These are phyloP conservation scores for Pararge aegeria DNA, from an alignment of 1,140 invertebrate species.

Conservation along the genomic window DNA sequence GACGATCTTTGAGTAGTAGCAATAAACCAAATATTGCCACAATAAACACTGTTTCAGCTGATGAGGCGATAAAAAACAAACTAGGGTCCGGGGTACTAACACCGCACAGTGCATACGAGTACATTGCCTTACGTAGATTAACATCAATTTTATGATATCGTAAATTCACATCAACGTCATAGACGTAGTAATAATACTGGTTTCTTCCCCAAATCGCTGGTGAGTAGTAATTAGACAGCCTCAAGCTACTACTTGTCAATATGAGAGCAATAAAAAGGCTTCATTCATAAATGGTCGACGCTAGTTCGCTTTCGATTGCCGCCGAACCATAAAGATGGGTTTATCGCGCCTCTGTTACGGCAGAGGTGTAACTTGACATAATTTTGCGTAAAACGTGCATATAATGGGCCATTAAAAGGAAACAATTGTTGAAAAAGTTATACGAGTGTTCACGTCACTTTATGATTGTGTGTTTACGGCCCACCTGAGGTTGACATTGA, in stretches of 20 bases:
- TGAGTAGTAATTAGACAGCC: slow-evolving; percentile 54
- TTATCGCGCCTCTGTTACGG: slow-evolving; percentile 70
- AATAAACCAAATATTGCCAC: slow-evolving; percentile 77
- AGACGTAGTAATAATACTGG: slow-evolving; percentile 66
- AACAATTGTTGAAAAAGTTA: slow-evolving; percentile 80
- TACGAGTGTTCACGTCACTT: slow-evolving; percentile 72
- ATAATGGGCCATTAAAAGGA: slow-evolving; percentile 77
- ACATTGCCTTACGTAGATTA: slow-evolving; percentile 24
- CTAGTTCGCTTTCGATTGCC: slow-evolving; percentile 71
- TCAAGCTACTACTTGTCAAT: slow-evolving; percentile 48
- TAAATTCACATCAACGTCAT: slow-evolving; percentile 63
- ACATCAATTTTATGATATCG: slow-evolving; percentile 75
- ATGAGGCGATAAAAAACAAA: slow-evolving; percentile 69
- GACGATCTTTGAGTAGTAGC: slow-evolving; percentile 69
- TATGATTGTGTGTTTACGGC: slow-evolving; percentile 75
- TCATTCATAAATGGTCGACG: slow-evolving; percentile 63
- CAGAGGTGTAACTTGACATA: slow-evolving; percentile 76
- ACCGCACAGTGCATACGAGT: slow-evolving; percentile 36
- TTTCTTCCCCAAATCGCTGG: slow-evolving; percentile 69
- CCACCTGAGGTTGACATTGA: slow-evolving; percentile 74
- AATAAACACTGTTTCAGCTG: slow-evolving; percentile 76
- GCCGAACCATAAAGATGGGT: slow-evolving; percentile 71
- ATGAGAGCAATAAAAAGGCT: slow-evolving; percentile 71
- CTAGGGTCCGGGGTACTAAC: slow-evolving; percentile 34
- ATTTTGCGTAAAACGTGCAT: slow-evolving; percentile 76